Evolutionary conservation across 2,797 vertebrate genomes (phyloP), one percentile per base, ranked within the genome.

Genomic region (Poeciliopsis turneri): DNA sequence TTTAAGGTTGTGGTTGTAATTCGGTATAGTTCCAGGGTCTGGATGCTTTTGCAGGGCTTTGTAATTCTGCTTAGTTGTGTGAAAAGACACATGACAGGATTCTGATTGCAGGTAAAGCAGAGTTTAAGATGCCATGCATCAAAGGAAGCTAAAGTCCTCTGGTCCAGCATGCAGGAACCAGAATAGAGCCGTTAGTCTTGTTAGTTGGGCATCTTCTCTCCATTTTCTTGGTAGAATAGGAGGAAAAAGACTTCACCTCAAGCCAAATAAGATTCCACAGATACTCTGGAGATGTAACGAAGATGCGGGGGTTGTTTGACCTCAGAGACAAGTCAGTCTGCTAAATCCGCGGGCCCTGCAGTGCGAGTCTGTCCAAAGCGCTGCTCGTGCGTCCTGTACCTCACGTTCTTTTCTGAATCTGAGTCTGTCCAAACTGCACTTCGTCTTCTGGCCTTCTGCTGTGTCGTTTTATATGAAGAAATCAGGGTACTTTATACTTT

Each of bases 401-500:
- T 90, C 91, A 85, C 80, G 20, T 76, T 77, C 41, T 55, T 77
- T 77, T 53, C 49, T 82, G 61, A 74, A 69, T 4, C 71, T 66
- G 30, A 66, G 28, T 81, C 79, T 82, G 76, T 87, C 78, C 76
- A 80, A 82, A 80, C 61, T 80, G 64, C 85, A 76, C 39, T 20
- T 49, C 6, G 81, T 75, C 43, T 25, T 82, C 18, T 55, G 25
- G 2, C 39, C 11, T 76, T 83, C 36, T 70, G 57, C 68, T 18
- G 9, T 86, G 51, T 84, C 75, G 72, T 82, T 90, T 33, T 71
- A 82, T 80, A 74, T 85, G 66, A 87, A 74, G 81, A 77, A 84
- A 91, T 92, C 92, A 95, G 93, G 94, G 93, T 94, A 92, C 92
- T 82, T 90, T 80, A 72, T 68, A 51, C 83, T 74, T 88, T 77